These are phyloP conservation scores for Manacus vitellinus DNA, from an alignment of 2,113 vertebrate species.

Conservation along the genomic window DNA sequence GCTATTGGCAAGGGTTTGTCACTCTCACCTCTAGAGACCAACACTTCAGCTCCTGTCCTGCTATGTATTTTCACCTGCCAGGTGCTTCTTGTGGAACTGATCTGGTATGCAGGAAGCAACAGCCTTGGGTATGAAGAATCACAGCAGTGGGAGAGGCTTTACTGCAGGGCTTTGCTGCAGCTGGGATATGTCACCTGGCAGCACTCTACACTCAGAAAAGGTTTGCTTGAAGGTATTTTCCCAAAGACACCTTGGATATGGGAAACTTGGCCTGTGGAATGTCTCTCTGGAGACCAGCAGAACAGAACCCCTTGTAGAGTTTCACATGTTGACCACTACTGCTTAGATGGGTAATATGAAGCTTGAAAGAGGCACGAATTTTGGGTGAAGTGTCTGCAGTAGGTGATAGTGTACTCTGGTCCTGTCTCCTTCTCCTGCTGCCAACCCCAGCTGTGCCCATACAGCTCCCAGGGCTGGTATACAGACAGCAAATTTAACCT, in stretches of 20 bases:
- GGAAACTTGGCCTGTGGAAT: not conserved
- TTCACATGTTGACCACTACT: not conserved
- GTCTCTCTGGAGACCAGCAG: not conserved
- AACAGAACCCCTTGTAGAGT: rapidly evolving
- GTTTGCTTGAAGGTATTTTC: not conserved
- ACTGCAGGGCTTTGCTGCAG: not conserved
- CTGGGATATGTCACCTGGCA: not conserved
- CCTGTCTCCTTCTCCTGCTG: not conserved
- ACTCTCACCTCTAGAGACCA: not conserved
- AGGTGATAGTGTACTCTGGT: not conserved
- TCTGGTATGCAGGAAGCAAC: not conserved
- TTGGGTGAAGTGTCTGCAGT: not conserved
- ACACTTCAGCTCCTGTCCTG: not conserved
- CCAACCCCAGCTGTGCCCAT: not conserved
- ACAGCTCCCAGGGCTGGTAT: not conserved
- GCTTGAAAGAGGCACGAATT: not conserved
- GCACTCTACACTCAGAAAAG: not conserved
- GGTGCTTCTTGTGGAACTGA: not conserved
- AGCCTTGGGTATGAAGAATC: not conserved
- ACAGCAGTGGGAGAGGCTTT: not conserved
- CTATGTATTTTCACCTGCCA: not conserved
- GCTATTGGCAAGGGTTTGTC: not conserved
- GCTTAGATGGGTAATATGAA: not conserved
- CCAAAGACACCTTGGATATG: rapidly evolving
- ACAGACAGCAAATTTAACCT: not conserved